Evolutionary conservation across 2,888 invertebrate species (phyloP).

Genomic region (Hypolimnas misippus): DNA sequence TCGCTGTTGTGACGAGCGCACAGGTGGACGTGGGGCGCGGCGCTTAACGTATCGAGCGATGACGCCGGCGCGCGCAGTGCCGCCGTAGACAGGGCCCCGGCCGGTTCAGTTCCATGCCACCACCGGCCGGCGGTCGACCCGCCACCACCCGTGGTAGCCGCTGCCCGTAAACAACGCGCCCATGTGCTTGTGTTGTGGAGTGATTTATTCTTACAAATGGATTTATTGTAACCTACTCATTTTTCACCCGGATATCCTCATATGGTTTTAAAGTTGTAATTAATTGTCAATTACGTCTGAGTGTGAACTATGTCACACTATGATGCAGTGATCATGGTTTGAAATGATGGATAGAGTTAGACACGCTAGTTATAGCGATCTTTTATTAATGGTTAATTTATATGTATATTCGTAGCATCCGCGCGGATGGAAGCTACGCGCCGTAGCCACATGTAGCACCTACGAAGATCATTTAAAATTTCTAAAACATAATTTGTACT

Average conservation of each 20-base stretch:
- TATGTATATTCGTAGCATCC: constrained; percentile 35
- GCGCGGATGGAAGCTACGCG: constrained; percentile 39
- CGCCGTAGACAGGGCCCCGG: constrained; percentile 26
- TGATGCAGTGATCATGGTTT: neutral
- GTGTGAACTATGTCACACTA: neutral
- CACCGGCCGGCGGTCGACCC: constrained; percentile 62
- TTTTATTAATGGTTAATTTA: constrained; percentile 42
- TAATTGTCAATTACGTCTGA: neutral
- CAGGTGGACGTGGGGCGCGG: constrained; percentile 81
- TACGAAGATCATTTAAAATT: neutral
- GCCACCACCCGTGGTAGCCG: constrained; percentile 49
- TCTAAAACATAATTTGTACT: no score
- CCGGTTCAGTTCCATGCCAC: constrained; percentile 29
- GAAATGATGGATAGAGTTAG: constrained; percentile 3
- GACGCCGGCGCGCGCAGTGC: constrained; percentile 63
- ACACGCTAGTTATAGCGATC: constrained; percentile 23
- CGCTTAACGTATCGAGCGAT: constrained; percentile 50
- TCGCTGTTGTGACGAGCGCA: constrained; percentile 78
- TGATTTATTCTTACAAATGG: constrained; percentile 24
- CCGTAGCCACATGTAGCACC: constrained; percentile 31
- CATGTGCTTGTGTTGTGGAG: constrained; percentile 58
- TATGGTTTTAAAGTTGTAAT: neutral
- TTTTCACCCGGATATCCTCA: neutral
- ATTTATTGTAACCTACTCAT: constrained; percentile 6
- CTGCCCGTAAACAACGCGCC: constrained; percentile 56